Base-by-base conservation (phyloP, 2,113 vertebrate genomes). In the Lipophrys pholis region DNA sequence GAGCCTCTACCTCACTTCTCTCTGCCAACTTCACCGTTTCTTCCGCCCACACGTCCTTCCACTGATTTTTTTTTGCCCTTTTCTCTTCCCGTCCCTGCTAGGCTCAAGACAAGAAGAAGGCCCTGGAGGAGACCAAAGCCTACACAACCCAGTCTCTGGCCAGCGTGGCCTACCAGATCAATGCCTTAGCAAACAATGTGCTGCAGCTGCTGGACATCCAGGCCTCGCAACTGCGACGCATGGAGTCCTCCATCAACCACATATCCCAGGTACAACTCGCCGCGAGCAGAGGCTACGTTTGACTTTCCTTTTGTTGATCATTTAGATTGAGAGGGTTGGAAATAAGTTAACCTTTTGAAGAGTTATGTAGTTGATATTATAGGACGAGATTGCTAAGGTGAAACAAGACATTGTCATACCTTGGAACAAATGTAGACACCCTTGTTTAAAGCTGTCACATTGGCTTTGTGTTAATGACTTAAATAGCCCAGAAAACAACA, bases 91-190 rank as follows among this genome's bases (percentile, higher is more conserved):
- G 6, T 78, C 69, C 12, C 53, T 73, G 88, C 87, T 76, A 99
- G 97, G 97, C 98, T 86, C 95, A 97, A 91, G 98, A 99, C 93
- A 99, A 99, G 94, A 96, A 96, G 93, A 98, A 99, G 94, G 98
- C 98, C 76, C 94, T 99, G 93, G 98, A 99, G 92, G 98, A 99
- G 94, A 99, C 98, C 92, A 99, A 99, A 95, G 97, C 98, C 69
- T 99, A 99, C 78, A 99, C 98, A 81, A 99, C 98, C 80, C 98
- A 99, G 64, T 99, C 98, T 89, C 93, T 99, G 94, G 98, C 98
- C 86, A 99, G 97, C 54, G 98, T 99, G 88, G 97, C 97, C 92
- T 99, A 99, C 94, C 98, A 99, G 93, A 99, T 99, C 94, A 99
- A 99, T 94, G 97, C 97, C 89, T 90, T 99, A 94, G 98, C 97